phyloP scores from a whole-genome alignment of 1,140 invertebrate species.

The Wasmannia auropunctata region DNA sequence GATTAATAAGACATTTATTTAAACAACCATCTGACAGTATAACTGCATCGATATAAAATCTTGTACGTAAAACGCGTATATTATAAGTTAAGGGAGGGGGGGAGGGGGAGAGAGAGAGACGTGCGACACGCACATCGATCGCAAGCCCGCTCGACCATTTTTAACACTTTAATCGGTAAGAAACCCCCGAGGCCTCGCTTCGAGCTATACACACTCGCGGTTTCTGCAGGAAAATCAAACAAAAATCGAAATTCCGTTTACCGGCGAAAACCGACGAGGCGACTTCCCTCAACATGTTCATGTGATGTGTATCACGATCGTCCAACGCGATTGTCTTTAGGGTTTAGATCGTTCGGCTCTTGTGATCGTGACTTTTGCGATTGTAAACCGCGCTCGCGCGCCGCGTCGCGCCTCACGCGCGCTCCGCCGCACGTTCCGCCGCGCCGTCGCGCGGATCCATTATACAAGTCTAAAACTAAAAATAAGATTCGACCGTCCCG shows the following conservation, averaged over 20 bases:
- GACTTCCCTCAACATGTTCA: constrained; percentile 2
- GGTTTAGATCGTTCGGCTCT: too few relatives aligned
- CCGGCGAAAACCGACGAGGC: neutral
- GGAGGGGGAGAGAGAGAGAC: too few relatives aligned
- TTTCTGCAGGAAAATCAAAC: too few relatives aligned
- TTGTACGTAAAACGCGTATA: constrained; percentile 55
- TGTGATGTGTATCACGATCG: neutral
- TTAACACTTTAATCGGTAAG: constrained; percentile 13
- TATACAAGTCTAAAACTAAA: constrained; percentile 52
- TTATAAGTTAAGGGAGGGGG: constrained; percentile 39
- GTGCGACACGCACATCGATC: neutral
- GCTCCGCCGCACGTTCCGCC: neutral
- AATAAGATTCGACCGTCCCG: constrained; percentile 50
- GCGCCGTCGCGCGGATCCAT: neutral
- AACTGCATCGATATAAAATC: constrained; percentile 56
- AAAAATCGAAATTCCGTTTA: constrained; percentile 19
- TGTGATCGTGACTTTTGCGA: neutral
- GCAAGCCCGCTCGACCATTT: constrained; percentile 4
- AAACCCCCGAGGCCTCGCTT: neutral
- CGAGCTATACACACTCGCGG: neutral
- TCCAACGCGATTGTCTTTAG: neutral
- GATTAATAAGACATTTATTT: constrained; percentile 57
- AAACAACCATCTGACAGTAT: constrained; percentile 50
- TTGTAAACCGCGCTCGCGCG: neutral
- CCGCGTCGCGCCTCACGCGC: neutral